A percentile compares a stretch with the other conserved stretches of the same genome.
These are phyloP conservation scores for Heliocidaris tuberculata DNA, from an alignment of 35 echinoderm and acorn worm species.

Conservation along the genomic window DNA sequence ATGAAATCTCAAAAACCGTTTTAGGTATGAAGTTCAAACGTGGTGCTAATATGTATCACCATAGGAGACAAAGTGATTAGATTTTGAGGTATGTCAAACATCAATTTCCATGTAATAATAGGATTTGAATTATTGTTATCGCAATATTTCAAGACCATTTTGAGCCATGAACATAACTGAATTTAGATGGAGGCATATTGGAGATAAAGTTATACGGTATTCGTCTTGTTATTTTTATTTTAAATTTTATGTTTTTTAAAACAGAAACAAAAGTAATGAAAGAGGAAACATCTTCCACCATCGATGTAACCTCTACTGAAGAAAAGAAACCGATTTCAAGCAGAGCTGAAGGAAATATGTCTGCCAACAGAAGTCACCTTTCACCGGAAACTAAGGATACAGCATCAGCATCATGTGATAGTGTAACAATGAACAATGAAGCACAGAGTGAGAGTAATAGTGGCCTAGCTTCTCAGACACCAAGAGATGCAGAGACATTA, in stretches of 20 bases:
- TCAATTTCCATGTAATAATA: too few species aligned
- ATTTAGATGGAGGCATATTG: background rate
- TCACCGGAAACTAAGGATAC: background rate
- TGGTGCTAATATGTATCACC: too few species aligned
- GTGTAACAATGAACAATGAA: background rate
- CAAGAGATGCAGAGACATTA: background rate
- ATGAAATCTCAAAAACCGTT: too few species aligned
- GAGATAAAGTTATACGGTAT: background rate
- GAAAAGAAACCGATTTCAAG: background rate
- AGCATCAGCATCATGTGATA: background rate
- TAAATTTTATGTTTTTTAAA: background rate
- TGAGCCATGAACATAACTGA: too few species aligned
- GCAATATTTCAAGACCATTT: too few species aligned
- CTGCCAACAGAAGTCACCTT: background rate
- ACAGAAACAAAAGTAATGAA: constrained; percentile 18
- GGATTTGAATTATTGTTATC: too few species aligned
- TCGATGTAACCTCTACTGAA: constrained; percentile 13
- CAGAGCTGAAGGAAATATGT: background rate
- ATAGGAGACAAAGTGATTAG: too few species aligned
- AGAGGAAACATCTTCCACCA: constrained; percentile 19
- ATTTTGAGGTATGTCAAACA: too few species aligned
- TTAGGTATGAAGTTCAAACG: too few species aligned
- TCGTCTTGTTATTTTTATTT: background rate
- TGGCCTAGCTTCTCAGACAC: background rate
- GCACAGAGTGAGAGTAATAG: background rate